Conservation (phyloP, 2,888 invertebrate species). For the Lithophane ornitopus region DNA sequence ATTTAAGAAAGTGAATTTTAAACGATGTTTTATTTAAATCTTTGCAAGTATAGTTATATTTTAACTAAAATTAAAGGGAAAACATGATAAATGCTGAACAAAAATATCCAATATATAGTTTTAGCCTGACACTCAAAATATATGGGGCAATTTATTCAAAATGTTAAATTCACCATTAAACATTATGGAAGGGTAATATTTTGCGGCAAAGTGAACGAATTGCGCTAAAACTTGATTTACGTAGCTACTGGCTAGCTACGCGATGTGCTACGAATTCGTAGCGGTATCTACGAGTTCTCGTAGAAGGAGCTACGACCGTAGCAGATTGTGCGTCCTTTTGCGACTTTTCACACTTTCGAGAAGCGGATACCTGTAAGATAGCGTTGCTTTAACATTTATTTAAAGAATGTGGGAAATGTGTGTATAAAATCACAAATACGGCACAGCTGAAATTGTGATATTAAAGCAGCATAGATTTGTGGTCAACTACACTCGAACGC, state of each 20-base stretch:
- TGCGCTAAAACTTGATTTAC: constrained; percentile 58
- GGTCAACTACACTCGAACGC: background rate
- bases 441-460: background rate
- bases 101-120: background rate
- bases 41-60: background rate
- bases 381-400: background rate
- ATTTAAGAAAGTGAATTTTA: background rate
- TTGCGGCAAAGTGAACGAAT: constrained; percentile 42
- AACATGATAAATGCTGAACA: background rate
- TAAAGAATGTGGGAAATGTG: background rate
- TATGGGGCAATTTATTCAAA: constrained; percentile 3
- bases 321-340: constrained; percentile 21
- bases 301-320: constrained; percentile 57
- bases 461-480: background rate
- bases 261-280: constrained; percentile 66
- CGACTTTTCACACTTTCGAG: constrained; percentile 21
- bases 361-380: background rate
- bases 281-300: constrained; percentile 58
- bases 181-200: constrained; percentile 42
- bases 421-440: background rate
- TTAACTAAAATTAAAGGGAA: background rate
- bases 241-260: constrained; percentile 45
- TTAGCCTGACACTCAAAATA: background rate
- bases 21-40: background rate
- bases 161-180: background rate